Evolutionary conservation across 1,140 invertebrate genomes (phyloP), one percentile per base, ranked within the genome.

Genomic region (Drosophila serrata): DNA sequence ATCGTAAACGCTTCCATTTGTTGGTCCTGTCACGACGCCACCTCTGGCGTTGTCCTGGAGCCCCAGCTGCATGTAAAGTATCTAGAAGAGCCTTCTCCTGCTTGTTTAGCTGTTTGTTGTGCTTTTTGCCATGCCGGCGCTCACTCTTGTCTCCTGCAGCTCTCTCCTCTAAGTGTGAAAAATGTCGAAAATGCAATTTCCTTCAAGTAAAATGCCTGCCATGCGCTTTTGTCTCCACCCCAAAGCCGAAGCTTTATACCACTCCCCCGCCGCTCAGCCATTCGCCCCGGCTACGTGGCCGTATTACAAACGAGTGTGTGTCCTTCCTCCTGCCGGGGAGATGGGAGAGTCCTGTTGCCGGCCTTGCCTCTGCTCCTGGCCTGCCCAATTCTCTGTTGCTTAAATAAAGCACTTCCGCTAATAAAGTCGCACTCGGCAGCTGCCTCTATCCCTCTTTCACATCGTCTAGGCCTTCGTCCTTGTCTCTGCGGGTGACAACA

Each of bases 121-220:
- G 72, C 58, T 51, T 86, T 79, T 75, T 87, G 82, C 79, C 67
- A 43, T 85, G 85, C 81, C 77, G 60, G 49, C 81, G 62, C 60
- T 62, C 69, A 81, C 69, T 85, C 40, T 45, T 64, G 60, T 39
- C 60, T 27, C 53, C 24, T 60, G 67, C 65, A 76, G 56, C 59
- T 67, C 61, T 67, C 61, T 65, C 62, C 68, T 81, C 78, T 79
- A 85, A 85, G 85, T 90, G 85, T 90, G 85, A 90, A 90, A 90
- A 90, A 90, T 90, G 85, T 90, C 85, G 85, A 90, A 90, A 90
- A 90, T 90, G 85, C 85, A 90, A 90, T 90, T 90, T 90, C 85
- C 85, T 90, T 90, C 78, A 90, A 90, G 85, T 90, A 90, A 90
- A 90, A 90, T 90, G 86, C 85, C 86, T 90, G 85, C 85, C 86